phyloP scores from a whole-genome alignment of 1,140 invertebrate species.

The Gonatopus flavifemur region DNA sequence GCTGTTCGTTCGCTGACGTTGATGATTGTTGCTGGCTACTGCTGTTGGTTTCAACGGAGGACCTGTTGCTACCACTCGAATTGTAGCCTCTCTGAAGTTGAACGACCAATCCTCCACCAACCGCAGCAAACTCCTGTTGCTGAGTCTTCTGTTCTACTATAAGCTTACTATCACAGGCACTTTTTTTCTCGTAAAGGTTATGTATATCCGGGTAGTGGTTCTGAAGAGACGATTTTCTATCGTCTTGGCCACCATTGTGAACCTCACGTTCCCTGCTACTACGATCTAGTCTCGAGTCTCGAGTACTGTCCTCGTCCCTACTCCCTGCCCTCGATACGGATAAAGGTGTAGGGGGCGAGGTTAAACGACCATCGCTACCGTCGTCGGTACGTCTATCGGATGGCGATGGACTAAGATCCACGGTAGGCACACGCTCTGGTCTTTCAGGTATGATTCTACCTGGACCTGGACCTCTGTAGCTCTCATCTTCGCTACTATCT shows the following conservation, averaged over 20 bases:
- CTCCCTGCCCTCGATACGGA: constrained; percentile 42
- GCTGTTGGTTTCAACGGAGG: constrained; percentile 29
- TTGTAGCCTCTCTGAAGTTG: constrained; percentile 51
- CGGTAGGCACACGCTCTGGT: constrained; percentile 53
- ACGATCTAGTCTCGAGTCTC: constrained; percentile 41
- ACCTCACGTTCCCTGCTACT: constrained; percentile 48
- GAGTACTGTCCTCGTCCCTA: constrained; percentile 46
- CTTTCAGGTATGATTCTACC: constrained; percentile 42
- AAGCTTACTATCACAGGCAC: constrained; percentile 62
- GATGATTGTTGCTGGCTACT: constrained; percentile 27
- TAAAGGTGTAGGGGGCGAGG: constrained; percentile 48
- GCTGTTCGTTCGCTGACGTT: too few species aligned
- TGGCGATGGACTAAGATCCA: constrained; percentile 53
- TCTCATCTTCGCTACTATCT: constrained; percentile 54
- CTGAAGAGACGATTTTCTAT: constrained; percentile 34
- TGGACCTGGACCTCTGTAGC: constrained; percentile 34
- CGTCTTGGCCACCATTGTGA: constrained; percentile 38
- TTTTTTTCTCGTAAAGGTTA: constrained; percentile 58
- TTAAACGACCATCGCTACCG: constrained; percentile 48
- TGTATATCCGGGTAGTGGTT: constrained; percentile 56
- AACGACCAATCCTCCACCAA: constrained; percentile 49
- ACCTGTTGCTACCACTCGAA: constrained; percentile 27
- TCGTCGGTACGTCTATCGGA: constrained; percentile 45
- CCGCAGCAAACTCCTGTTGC: constrained; percentile 37
- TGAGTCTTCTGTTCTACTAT: constrained; percentile 59